Conservation (phyloP, 1,140 invertebrate genomes). For the Campoletis sonorensis region DNA sequence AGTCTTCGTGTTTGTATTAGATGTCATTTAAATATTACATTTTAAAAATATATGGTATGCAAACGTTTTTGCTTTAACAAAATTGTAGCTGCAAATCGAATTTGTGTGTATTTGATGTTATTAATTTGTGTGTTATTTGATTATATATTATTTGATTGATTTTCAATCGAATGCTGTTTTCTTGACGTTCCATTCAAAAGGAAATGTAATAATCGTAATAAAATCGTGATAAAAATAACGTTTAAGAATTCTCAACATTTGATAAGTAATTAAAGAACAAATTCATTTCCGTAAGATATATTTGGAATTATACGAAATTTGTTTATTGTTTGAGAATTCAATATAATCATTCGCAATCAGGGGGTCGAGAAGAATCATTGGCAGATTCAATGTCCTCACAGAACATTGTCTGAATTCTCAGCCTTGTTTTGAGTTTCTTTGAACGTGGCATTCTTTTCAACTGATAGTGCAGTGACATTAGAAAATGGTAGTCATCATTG, state of each 20-base stretch:
- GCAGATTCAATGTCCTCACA: slow-evolving; percentile 41
- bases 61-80: not conserved
- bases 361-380: not conserved
- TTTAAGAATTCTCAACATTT: too few relatives aligned
- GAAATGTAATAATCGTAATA: too few relatives aligned
- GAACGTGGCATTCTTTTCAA: slow-evolving; percentile 41
- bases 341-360: not conserved
- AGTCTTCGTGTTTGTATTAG: slow-evolving; percentile 1
- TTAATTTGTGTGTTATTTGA: too few relatives aligned
- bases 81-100: not conserved
- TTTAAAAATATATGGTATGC: not conserved
- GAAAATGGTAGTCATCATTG: slow-evolving; percentile 43
- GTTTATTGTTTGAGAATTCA: not conserved
- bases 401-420: slow-evolving; percentile 49
- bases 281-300: not conserved
- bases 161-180: too few relatives aligned
- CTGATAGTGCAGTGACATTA: slow-evolving; percentile 47
- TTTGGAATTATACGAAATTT: not conserved
- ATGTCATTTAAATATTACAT: not conserved
- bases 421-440: slow-evolving; percentile 53
- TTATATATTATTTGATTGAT: too few relatives aligned
- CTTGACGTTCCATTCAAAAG: too few relatives aligned
- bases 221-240: too few relatives aligned
- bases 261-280: not conserved
- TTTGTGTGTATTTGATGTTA: not conserved